Evolutionary conservation across 2,113 vertebrate genomes (phyloP), one percentile per base, ranked within the genome.

Genomic region (Grammomys dolichurus): DNA sequence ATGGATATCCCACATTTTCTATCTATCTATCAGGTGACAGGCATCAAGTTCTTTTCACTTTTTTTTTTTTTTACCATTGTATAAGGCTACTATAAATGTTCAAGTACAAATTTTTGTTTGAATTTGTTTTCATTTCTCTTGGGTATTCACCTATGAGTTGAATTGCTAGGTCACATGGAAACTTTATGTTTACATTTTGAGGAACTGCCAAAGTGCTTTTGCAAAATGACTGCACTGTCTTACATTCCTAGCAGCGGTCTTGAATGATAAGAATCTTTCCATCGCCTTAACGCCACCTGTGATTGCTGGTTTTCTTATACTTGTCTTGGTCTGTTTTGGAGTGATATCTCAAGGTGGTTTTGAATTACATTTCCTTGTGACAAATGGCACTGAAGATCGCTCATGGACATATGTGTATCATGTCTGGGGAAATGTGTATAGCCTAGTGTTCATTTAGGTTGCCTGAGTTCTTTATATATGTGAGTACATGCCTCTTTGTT

Each of bases 121-220:
- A 40, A 65, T 16, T 51, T 58, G 40, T 94, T 86, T 87, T 87
- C 26, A 40, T 73, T 89, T 92, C 11, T 86, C 31, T 85, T 80
- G n/a, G 81, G 28, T 87, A 26, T 75, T 76, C 16, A 69, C 56
- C 65, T 56, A 14, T 1, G 11, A 75, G 40, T 87, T 33, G 63
- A 92, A 63, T 70, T 80, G 40, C 36, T 78, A 46, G 56, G 12
- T 75, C 75, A 63, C 40, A 20, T 72, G 65, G 9, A 63, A 84
- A 75, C 56, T 88, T 85, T 40, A 13, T 54, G 19, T 87, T 89
- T 80, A 65, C 69, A 43, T 82, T 96, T 95, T 91, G 60, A 89
- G 78, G 40, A 82, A 33, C n/a, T 90, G 69, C 24, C 75, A 70
- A 87, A 5, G 43, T 87, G 3, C 63, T 95, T 89, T 73, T 65